Conservation (phyloP, 2,888 invertebrate species). For the Hirtodrosophila trivittata region DNA sequence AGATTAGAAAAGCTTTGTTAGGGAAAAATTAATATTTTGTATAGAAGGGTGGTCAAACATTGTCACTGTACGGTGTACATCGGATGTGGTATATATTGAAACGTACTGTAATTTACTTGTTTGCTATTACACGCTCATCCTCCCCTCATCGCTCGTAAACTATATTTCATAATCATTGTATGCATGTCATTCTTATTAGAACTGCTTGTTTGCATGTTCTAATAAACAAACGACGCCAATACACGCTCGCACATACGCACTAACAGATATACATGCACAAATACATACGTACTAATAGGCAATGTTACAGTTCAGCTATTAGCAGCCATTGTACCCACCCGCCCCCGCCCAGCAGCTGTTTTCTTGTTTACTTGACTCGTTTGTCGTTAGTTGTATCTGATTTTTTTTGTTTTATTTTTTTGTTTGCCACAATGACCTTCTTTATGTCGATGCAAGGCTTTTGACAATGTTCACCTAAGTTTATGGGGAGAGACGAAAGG, state of each 20-base stretch:
- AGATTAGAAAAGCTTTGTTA: no score
- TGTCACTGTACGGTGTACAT: no score
- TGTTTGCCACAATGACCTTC: conserved; percentile 67
- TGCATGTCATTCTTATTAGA: conserved; percentile 68
- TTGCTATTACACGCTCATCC: conserved; percentile 5
- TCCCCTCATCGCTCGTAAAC: conserved; percentile 11
- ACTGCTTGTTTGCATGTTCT: conserved; percentile 73
- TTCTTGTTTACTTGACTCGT: conserved; percentile 59
- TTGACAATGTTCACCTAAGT: conserved; percentile 7
- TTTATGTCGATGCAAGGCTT: conserved; percentile 52
- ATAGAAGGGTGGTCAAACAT: not conserved
- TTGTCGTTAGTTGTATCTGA: conserved; percentile 57
- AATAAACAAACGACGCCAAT: conserved; percentile 56
- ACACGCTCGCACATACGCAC: conserved; percentile 40
- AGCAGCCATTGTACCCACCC: conserved; percentile 32
- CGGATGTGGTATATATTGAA: no score
- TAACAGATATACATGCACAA: conserved; percentile 20
- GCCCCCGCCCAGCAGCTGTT: conserved; percentile 46
- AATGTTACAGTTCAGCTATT: conserved; percentile 48
- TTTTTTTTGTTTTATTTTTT: conserved; percentile 28
- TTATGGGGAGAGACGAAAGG: conserved; percentile 3
- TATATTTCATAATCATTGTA: conserved; percentile 65
- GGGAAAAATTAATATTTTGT: no score
- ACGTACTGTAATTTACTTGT: no score
- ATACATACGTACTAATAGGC: conserved; percentile 21